Evolutionary conservation across 2,888 invertebrate genomes (phyloP), one percentile per base, ranked within the genome.

Genomic region (Oscheius sp.): DNA sequence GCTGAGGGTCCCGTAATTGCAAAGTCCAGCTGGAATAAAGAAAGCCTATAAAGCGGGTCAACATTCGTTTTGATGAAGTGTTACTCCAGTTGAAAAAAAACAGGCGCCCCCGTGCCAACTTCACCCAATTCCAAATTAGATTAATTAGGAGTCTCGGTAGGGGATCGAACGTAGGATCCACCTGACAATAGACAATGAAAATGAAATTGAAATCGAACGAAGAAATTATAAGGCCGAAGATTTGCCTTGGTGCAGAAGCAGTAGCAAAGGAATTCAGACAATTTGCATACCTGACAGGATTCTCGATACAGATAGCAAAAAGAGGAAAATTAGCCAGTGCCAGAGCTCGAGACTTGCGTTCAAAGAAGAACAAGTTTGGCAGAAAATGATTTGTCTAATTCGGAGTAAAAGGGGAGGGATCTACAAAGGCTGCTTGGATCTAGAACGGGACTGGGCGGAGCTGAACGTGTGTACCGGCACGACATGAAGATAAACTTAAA

Each of bases 1-100:
- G 66, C 66, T 53, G 51, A 37, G 66, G 33, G 37, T 13, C 37
- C 32, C 53, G 68, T 68, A 68, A 68, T 68, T 68, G 68, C 55
- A 63, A 63, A n/a, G 47, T 29, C 47, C 47, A 47, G 11, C 47
- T 10, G 48, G n/a, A 35, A 37, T 60, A 50, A 63, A 48, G 48
- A 63, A 13, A 21, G 4, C 48, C n/a, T 21, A 11, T 60, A 53
- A 53, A 53, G 7, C 48, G 47, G 50, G 11, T 29, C 42, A 3
- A 42, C 7, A 21, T 21, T 21, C 21, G 21, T 42, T 42, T 42
- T 42, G 42, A 0, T 42, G 42, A 42, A 42, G 4, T 42, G 42
- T 42, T 42, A 42, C 42, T 42, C 7, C 42, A 5, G 7, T 7
- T 42, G 42, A 42, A 7, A 42, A 42, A 7, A 21, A 21, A 21